phyloP scores from a whole-genome alignment of 2,113 vertebrate species.

The Crotalus helleri region DNA sequence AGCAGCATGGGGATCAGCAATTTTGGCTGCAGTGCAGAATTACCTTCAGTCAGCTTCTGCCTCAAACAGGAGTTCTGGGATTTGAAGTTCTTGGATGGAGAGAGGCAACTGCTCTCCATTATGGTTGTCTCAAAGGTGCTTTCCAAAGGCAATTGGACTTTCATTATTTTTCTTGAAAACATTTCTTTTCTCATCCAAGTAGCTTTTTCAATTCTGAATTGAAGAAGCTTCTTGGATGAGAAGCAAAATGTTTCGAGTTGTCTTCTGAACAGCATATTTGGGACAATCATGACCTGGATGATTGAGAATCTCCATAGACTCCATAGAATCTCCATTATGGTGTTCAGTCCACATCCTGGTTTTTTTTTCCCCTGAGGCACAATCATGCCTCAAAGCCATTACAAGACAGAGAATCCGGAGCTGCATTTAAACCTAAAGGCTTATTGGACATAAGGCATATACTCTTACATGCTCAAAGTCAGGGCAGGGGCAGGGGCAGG shows the following conservation, averaged over 20 bases:
- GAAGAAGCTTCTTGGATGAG: neutral
- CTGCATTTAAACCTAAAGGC: neutral
- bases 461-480: constrained; percentile 7
- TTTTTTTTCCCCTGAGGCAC: neutral
- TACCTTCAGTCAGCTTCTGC: neutral
- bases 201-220: neutral
- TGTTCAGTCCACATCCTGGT: neutral
- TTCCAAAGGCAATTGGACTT: too few relatives aligned
- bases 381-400: neutral
- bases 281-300: neutral
- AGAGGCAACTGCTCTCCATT: neutral
- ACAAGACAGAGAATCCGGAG: neutral
- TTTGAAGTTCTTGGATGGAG: neutral
- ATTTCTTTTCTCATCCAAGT: neutral
- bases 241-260: neutral
- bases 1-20: too few relatives aligned
- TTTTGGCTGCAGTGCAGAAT: too few relatives aligned
- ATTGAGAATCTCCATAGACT: neutral
- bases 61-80: neutral
- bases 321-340: neutral
- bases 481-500: neutral
- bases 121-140: too few relatives aligned
- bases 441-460: neutral
- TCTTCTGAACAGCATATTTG: neutral
- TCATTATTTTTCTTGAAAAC: too few relatives aligned